These are phyloP conservation scores for Galbula dea DNA, from an alignment of 2,113 vertebrate species.

Conservation along the genomic window DNA sequence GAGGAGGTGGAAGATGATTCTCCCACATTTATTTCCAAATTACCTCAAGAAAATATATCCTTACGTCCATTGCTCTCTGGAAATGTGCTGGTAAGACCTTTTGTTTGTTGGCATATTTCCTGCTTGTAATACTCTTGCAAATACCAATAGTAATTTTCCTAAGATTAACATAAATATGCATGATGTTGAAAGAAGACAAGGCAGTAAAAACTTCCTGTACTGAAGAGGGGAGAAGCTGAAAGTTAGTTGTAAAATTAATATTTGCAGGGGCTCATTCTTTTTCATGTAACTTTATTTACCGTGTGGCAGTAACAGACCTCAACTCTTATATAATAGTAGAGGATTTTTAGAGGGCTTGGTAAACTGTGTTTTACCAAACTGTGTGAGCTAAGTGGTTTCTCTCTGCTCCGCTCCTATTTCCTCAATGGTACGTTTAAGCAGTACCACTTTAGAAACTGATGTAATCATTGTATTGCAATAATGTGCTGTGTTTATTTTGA, in stretches of 20 bases:
- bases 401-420: background rate
- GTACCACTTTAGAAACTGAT: constrained; percentile 51
- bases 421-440: background rate
- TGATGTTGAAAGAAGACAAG: background rate
- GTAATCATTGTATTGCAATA: constrained; percentile 27
- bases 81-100: constrained; percentile 81
- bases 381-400: background rate
- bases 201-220: background rate
- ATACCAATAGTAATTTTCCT: background rate
- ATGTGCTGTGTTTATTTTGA: constrained; percentile 34
- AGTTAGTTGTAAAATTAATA: background rate
- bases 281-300: background rate
- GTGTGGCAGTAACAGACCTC: background rate
- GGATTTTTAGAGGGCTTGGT: background rate
- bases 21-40: constrained; percentile 78
- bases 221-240: background rate
- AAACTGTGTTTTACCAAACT: background rate
- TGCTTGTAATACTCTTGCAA: background rate
- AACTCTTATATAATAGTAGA: background rate
- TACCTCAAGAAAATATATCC: constrained; percentile 75
- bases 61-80: constrained; percentile 63
- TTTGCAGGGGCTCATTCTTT: background rate
- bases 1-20: constrained; percentile 91
- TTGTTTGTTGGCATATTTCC: constrained; percentile 44
- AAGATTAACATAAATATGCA: background rate